These are phyloP conservation scores for Xiphias gladius DNA, from an alignment of 2,113 vertebrate genomes.

Conservation along the genomic window DNA sequence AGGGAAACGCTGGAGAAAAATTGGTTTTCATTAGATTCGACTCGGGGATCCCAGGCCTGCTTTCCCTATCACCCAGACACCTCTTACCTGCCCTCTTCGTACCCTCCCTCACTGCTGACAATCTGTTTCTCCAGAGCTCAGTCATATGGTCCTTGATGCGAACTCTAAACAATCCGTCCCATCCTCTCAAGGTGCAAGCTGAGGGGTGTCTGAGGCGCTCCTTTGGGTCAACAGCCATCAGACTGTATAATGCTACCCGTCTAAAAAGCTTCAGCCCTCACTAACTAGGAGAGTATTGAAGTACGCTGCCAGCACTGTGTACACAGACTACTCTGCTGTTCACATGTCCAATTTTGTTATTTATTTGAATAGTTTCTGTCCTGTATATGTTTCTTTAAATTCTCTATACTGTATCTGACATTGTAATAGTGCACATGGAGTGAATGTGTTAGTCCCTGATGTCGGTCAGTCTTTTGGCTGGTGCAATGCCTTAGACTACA, in stretches of 20 bases:
- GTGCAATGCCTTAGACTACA: neutral
- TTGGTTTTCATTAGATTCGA: neutral
- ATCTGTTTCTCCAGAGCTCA: neutral
- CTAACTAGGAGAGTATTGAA: neutral
- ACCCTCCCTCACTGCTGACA: neutral
- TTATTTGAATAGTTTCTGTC: neutral
- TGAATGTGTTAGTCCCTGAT: neutral
- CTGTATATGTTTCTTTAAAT: neutral
- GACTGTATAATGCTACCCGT: conserved; percentile 11
- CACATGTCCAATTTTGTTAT: neutral
- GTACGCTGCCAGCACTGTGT: neutral
- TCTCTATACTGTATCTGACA: neutral
- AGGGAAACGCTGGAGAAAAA: neutral
- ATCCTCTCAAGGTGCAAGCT: neutral
- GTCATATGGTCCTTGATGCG: neutral
- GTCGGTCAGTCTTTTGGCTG: neutral
- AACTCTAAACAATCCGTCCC: neutral
- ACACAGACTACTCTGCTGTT: neutral
- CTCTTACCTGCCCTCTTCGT: neutral
- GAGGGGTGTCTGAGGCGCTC: neutral
- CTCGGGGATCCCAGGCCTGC: neutral
- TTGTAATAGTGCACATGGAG: neutral
- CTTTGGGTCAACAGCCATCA: conserved; percentile 2
- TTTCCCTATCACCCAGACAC: neutral
- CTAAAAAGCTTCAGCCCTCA: neutral